Conservation (phyloP, 2,113 vertebrate genomes). For the Salvelinus alpinus region DNA sequence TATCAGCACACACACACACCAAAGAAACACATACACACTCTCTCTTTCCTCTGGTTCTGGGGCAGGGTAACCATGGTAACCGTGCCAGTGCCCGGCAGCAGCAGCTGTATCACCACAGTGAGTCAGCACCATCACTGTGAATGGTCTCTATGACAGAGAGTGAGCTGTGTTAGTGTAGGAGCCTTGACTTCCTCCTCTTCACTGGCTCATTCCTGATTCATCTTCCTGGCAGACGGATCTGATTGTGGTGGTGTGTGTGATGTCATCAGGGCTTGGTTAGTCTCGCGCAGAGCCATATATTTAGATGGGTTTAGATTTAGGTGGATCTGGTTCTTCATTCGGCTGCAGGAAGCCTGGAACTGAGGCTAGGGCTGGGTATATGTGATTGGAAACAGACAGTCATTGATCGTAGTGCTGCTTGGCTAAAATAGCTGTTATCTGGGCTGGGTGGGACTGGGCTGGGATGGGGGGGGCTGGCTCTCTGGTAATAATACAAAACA, state of each 20-base stretch:
- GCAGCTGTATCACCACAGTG: constrained; percentile 11
- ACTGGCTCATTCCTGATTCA: background rate
- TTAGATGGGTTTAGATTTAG: too few species aligned
- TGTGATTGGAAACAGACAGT: background rate
- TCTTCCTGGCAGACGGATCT: constrained; percentile 40
- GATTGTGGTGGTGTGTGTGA: background rate
- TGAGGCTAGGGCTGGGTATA: background rate
- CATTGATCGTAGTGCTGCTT: background rate
- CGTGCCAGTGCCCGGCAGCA: constrained; percentile 11
- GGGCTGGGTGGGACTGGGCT: background rate
- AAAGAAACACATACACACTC: background rate
- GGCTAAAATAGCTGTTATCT: background rate
- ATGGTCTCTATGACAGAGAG: background rate
- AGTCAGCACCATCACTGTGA: background rate
- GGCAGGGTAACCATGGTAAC: constrained; percentile 38
- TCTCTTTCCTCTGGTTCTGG: background rate
- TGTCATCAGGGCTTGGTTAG: constrained; percentile 7
- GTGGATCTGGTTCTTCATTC: too few species aligned
- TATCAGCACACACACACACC: constrained; percentile 17
- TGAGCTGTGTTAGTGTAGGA: background rate
- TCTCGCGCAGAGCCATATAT: too few species aligned
- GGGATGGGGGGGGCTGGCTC: too few species aligned
- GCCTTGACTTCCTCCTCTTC: background rate
- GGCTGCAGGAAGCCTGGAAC: too few species aligned
- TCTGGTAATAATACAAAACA: background rate